phyloP scores from a whole-genome alignment of 2,113 vertebrate species.

The Siphamia tubifer region DNA sequence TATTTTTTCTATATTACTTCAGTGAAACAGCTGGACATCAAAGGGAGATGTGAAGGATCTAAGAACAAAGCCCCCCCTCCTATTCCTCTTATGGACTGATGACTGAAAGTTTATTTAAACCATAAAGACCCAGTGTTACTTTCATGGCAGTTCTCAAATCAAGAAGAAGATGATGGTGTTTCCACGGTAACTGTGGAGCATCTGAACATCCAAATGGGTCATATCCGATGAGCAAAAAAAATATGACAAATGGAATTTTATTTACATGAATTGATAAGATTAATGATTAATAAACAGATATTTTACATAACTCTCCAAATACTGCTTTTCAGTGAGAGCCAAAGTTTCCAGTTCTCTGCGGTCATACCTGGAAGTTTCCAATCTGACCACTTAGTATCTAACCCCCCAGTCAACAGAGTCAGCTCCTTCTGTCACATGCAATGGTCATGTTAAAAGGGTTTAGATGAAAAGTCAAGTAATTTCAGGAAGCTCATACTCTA shows the following conservation, averaged over 20 bases:
- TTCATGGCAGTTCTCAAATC: too few relatives aligned
- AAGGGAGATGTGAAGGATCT: background rate
- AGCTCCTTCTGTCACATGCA: background rate
- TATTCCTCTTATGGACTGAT: background rate
- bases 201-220: too few relatives aligned
- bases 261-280: too few relatives aligned
- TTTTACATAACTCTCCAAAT: background rate
- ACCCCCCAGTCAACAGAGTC: background rate
- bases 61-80: background rate
- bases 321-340: background rate
- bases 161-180: too few relatives aligned
- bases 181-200: too few relatives aligned
- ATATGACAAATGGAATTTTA: too few relatives aligned
- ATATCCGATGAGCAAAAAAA: too few relatives aligned
- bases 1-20: background rate
- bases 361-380: background rate
- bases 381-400: background rate
- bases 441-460: background rate
- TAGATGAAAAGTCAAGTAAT: background rate
- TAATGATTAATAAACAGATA: too few relatives aligned
- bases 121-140: too few relatives aligned
- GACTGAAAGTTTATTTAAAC: too few relatives aligned
- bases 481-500: background rate
- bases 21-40: background rate
- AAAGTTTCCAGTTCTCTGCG: background rate